Base-by-base conservation (phyloP, 2,888 invertebrate species). In the Caenorhabditis sp. region DNA sequence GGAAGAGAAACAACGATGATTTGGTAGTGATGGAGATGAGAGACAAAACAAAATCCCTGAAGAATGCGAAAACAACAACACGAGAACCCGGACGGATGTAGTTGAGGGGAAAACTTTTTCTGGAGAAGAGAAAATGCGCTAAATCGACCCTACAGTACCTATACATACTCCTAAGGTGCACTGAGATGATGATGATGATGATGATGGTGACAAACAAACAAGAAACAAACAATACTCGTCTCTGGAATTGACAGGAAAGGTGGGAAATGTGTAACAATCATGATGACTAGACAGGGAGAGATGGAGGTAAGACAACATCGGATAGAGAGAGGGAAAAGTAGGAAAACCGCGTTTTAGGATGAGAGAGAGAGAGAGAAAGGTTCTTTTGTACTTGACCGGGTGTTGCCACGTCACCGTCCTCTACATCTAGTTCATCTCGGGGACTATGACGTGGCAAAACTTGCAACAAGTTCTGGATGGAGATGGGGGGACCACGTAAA, bases 401-500 rank as follows among this genome's bases (percentile, higher is more conserved):
- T 45, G 9, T 55, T 65, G 70, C 59, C 70, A 70, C 45, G 70
- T 70, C 70, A 45, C 43, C 41, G 26, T 55, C 35, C 2, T 32
- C 8, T 24, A 11, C 43, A 52, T 24, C 39, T 41, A 56, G 15
- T 30, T n/a, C 37, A 15, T 7, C 20, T 24, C n/a, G 8, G 6
- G 15, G 20, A 50, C 50, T 35, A 22, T 59, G 58, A 68, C 58
- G 52, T 68, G 58, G 41, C 58, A 52, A 58, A 26, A 48, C 43
- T 26, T 65, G 55, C 43, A 53, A 65, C 63, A 65, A 43, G 39
- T 50, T 46, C 30, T n/a, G 13, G 41, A 37, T 56, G 50, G 45
- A 66, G 56, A 56, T 45, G 15, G 66, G 55, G n/a, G 26, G 56
- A 70, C 59, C 70, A 70, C 70, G 70, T 70, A 70, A 45, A 20